Percentiles rank a stretch among this genome's conserved stretches.
Conservation (phyloP, 2,888 invertebrate genomes). For the Temnothorax unifasciatus region DNA sequence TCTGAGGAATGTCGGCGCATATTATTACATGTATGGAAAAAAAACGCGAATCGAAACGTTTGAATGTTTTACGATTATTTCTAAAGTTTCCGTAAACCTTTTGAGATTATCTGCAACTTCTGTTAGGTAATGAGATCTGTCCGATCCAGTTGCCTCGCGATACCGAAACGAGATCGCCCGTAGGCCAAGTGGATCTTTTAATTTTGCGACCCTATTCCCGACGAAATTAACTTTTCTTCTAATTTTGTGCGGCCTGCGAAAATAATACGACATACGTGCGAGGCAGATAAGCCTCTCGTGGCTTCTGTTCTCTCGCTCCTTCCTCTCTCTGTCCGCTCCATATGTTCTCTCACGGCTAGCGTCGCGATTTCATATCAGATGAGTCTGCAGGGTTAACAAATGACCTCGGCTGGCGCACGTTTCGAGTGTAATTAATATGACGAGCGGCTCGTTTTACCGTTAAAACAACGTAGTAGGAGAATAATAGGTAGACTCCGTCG, state of each 20-base stretch:
- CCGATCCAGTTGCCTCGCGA: constrained; percentile 33
- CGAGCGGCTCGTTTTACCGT: constrained; percentile 73
- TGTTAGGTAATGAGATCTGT: constrained; percentile 14
- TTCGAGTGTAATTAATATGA: constrained; percentile 79
- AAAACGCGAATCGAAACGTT: background rate
- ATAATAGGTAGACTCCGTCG: constrained; percentile 69
- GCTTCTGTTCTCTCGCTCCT: background rate
- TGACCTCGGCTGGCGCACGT: constrained; percentile 63
- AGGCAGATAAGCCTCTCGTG: constrained; percentile 42
- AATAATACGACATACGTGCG: constrained; percentile 57
- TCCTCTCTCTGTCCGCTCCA: constrained; percentile 12
- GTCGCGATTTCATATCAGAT: constrained; percentile 73
- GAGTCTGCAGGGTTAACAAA: constrained; percentile 72
- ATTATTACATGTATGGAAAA: background rate
- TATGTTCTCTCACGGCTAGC: constrained; percentile 19
- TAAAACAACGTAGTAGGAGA: constrained; percentile 77
- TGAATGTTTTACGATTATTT: background rate
- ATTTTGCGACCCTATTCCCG: constrained; percentile 47
- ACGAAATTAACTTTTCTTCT: constrained; percentile 62
- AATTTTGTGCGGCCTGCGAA: constrained; percentile 54
- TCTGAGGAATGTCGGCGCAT: background rate
- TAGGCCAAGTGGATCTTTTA: constrained; percentile 51
- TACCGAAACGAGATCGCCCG: constrained; percentile 19
- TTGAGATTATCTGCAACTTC: constrained; percentile 13
- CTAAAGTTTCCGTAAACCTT: constrained; percentile 15